phyloP scores from a whole-genome alignment of 2,888 invertebrate genomes.

The Keiferia lycopersicella region DNA sequence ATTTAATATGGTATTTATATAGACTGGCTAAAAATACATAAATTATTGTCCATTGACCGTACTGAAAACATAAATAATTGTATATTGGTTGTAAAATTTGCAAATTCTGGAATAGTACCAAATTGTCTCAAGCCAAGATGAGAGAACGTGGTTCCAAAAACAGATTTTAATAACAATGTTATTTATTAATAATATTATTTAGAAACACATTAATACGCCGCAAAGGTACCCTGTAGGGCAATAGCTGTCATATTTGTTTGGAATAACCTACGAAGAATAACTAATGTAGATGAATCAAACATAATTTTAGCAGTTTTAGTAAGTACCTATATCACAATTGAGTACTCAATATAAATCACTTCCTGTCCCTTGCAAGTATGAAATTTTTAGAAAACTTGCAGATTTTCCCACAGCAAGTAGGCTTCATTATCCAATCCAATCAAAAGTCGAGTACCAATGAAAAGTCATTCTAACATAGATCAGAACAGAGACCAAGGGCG shows the following conservation, averaged over 20 bases:
- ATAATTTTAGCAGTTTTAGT: too few species aligned
- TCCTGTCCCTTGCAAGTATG: too few species aligned
- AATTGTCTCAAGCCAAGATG: background rate
- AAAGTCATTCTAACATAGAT: background rate
- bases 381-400: too few species aligned
- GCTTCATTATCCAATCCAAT: too few species aligned
- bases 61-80: background rate
- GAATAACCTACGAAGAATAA: too few species aligned
- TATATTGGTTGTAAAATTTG: background rate
- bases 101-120: constrained; percentile 1
- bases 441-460: background rate
- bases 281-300: too few species aligned
- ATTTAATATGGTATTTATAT: too few species aligned
- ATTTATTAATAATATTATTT: background rate
- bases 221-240: too few species aligned
- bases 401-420: too few species aligned
- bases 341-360: too few species aligned
- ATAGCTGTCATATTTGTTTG: too few species aligned
- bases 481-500: background rate
- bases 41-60: background rate
- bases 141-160: background rate
- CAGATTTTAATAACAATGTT: background rate
- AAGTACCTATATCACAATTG: too few species aligned
- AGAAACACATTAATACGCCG: background rate
- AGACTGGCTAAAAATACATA: background rate